phyloP scores from a whole-genome alignment of 2,797 vertebrate species.

The Kryptopterus vitreolus region DNA sequence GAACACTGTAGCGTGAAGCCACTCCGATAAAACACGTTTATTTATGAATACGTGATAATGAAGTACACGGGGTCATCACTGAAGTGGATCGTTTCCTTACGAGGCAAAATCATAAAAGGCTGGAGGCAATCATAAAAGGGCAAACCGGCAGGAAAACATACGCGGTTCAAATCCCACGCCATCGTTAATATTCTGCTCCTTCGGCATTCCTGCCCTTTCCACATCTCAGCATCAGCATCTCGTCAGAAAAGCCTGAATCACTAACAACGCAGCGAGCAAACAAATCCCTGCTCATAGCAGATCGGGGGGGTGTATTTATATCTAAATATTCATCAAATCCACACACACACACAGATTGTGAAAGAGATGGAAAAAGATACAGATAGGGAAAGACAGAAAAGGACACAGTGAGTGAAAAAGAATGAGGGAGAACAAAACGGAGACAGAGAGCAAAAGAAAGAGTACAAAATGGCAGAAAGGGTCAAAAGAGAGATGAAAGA shows the following conservation, averaged over 20 bases:
- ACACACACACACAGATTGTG: background rate
- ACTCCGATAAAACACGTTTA: background rate
- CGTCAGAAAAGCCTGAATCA: background rate
- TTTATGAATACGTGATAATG: background rate
- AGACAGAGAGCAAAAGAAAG: accelerated
- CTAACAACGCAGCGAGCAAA: background rate
- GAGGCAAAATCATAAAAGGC: background rate
- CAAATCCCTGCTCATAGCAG: background rate
- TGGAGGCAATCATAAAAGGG: background rate
- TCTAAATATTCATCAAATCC: background rate
- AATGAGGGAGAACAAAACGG: background rate
- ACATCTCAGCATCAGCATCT: background rate
- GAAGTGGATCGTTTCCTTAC: background rate
- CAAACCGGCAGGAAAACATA: background rate
- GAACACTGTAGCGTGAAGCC: too few species aligned
- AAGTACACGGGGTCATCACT: background rate
- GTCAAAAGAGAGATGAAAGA: too few species aligned
- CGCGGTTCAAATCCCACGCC: background rate
- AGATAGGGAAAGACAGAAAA: background rate
- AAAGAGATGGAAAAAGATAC: too few species aligned
- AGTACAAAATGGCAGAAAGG: too few species aligned
- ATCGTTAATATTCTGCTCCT: background rate
- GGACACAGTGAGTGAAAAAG: background rate
- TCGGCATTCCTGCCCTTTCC: background rate
- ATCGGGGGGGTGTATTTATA: background rate